Percentiles rank a stretch among this genome's conserved stretches.
Conservation (phyloP, 2,888 invertebrate genomes). For the Lasioglossum morio region DNA sequence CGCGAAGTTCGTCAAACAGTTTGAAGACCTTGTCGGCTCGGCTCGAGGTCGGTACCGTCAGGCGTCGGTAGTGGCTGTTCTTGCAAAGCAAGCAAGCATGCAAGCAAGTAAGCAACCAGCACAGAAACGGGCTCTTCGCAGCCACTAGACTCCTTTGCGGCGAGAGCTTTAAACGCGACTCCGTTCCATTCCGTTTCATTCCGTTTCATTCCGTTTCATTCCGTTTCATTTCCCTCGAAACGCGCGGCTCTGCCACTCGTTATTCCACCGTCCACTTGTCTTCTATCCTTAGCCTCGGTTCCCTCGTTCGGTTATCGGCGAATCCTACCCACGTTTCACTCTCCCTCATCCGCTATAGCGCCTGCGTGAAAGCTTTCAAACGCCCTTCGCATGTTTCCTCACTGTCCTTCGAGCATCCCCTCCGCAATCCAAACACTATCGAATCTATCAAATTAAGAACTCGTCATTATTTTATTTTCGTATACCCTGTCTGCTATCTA, state of each 20-base stretch:
- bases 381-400: too few species aligned
- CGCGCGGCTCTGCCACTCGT: constrained; percentile 25
- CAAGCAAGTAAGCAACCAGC: constrained; percentile 14
- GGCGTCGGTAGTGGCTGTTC: constrained; percentile 6
- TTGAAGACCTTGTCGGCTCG: neutral
- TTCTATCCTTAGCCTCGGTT: neutral
- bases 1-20: constrained; percentile 15
- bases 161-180: constrained; percentile 37
- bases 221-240: constrained; percentile 23
- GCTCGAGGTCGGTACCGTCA: neutral
- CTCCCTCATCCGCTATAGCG: neutral
- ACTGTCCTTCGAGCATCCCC: too few species aligned
- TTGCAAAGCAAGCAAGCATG: constrained; percentile 12
- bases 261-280: constrained; percentile 10
- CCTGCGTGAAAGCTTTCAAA: neutral
- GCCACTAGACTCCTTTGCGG: constrained; percentile 36
- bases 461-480: neutral
- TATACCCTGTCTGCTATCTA: neutral
- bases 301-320: neutral
- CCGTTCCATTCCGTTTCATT: constrained; percentile 3
- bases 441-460: neutral
- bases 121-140: constrained; percentile 40
- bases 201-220: constrained; percentile 5
- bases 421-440: too few species aligned
- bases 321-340: neutral